A percentile compares a stretch with the other conserved stretches of the same genome.
Conservation (phyloP, 2,888 invertebrate genomes). For the Xanthostigma xanthostigma region DNA sequence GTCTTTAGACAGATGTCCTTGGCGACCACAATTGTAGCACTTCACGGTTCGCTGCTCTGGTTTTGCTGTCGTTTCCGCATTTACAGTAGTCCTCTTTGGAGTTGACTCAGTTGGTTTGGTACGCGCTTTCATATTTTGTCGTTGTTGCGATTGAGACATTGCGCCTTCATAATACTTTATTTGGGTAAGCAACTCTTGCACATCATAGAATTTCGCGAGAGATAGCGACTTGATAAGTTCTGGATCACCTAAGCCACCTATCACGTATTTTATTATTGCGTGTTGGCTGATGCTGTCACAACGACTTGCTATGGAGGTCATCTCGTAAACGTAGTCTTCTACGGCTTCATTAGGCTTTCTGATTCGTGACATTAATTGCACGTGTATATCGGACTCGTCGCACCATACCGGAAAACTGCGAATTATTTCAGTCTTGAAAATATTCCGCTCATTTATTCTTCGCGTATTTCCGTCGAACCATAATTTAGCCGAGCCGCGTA, state of each 20-base stretch:
- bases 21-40: not conserved
- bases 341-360: slow-evolving; percentile 2
- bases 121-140: not conserved
- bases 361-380: not conserved
- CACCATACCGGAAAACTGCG: not conserved
- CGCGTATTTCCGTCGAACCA: not conserved
- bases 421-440: not conserved
- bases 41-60: not conserved
- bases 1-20: slow-evolving; percentile 1
- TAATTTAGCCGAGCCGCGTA: not conserved
- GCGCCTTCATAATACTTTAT: not conserved
- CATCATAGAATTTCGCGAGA: not conserved
- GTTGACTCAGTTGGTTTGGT: not conserved
- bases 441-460: not conserved
- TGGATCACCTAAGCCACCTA: not conserved
- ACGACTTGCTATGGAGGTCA: not conserved
- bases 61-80: not conserved
- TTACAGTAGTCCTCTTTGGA: not conserved
- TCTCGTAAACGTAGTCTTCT: slow-evolving; percentile 1
- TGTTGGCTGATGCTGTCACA: not conserved
- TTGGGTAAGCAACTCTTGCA: not conserved
- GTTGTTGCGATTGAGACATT: not conserved
- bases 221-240: not conserved
- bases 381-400: slow-evolving; percentile 1
- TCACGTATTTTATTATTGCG: too few species aligned